Percentiles rank a stretch among this genome's conserved stretches.
Evolutionary conservation across 30 jellyfish, hydroid and myxozoan genomes (phyloP).

Genomic region (Aurelia sp.): DNA sequence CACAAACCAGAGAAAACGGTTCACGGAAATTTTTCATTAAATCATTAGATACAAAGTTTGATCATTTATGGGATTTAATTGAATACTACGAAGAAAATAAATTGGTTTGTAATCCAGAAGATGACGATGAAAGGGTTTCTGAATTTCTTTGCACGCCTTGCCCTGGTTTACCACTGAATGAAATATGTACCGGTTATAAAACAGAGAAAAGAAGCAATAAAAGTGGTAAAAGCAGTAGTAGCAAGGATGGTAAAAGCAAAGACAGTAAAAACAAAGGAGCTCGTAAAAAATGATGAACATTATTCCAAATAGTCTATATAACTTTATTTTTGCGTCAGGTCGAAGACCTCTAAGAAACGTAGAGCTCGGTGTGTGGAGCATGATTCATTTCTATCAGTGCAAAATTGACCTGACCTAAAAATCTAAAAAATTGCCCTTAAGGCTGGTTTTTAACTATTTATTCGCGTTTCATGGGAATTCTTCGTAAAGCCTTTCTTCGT

Average conservation of each 20-base stretch:
- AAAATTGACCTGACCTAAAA: too few species aligned
- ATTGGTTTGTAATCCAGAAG: neutral
- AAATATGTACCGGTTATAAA: slow-evolving; percentile 44
- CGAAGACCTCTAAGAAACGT: too few species aligned
- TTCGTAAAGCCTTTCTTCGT: too few species aligned
- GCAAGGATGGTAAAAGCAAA: slow-evolving; percentile 8
- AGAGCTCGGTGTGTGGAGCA: too few species aligned
- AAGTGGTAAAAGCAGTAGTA: too few species aligned
- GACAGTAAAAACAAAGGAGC: neutral
- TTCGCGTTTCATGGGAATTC: too few species aligned
- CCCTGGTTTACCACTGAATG: slow-evolving; percentile 54
- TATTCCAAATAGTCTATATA: too few species aligned
- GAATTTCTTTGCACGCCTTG: slow-evolving; percentile 33
- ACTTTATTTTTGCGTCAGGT: too few species aligned
- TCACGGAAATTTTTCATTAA: slow-evolving; percentile 1
- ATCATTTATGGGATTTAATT: slow-evolving; percentile 23
- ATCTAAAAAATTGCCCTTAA: too few species aligned
- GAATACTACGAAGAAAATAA: slow-evolving; percentile 9
- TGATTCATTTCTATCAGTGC: too few species aligned
- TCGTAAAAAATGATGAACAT: too few species aligned
- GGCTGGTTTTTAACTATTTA: too few species aligned
- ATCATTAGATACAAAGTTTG: slow-evolving; percentile 9
- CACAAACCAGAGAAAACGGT: slow-evolving; percentile 18
- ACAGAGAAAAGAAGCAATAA: slow-evolving; percentile 8
- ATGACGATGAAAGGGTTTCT: slow-evolving; percentile 10